phyloP scores from a whole-genome alignment of 2,797 vertebrate species.

The Botia kubotai region DNA sequence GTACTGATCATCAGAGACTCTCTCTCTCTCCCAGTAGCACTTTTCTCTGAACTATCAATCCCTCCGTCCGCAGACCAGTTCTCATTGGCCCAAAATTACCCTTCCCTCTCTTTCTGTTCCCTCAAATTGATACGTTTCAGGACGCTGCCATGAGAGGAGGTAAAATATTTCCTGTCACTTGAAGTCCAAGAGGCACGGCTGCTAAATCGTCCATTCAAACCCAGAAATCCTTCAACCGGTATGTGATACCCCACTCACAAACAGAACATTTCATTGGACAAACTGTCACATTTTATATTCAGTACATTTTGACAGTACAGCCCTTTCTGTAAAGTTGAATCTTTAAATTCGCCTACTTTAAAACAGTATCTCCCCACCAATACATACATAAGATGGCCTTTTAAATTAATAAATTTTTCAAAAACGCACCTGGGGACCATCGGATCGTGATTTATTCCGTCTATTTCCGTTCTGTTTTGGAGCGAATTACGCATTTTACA shows the following conservation, averaged over 20 bases:
- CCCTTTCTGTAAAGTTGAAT: not conserved
- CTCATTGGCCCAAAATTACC: slow-evolving; percentile 53
- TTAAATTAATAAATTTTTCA: too few species aligned
- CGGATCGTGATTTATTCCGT: too few species aligned
- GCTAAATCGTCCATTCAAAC: slow-evolving; percentile 31
- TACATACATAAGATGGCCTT: too few species aligned
- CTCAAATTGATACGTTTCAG: slow-evolving; percentile 55
- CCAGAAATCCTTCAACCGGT: slow-evolving; percentile 33
- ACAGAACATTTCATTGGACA: slow-evolving; percentile 1
- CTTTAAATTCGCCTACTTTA: too few species aligned
- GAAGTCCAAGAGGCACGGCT: slow-evolving; percentile 36
- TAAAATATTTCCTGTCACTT: slow-evolving; percentile 52
- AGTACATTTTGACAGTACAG: not conserved
- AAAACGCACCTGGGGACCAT: too few species aligned
- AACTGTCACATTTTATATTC: not conserved
- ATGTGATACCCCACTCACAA: not conserved
- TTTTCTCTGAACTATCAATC: slow-evolving; percentile 62
- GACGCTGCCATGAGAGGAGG: slow-evolving; percentile 40
- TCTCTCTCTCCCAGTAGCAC: slow-evolving; percentile 53
- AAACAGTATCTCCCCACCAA: too few species aligned
- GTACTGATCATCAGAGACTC: slow-evolving; percentile 61
- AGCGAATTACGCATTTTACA: too few species aligned
- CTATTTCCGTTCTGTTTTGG: too few species aligned
- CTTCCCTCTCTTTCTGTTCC: slow-evolving; percentile 45
- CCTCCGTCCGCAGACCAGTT: slow-evolving; percentile 50